A percentile compares a stretch with the other conserved stretches of the same genome.
Conservation (phyloP, 2,113 vertebrate genomes). For the Mastomys coucha region DNA sequence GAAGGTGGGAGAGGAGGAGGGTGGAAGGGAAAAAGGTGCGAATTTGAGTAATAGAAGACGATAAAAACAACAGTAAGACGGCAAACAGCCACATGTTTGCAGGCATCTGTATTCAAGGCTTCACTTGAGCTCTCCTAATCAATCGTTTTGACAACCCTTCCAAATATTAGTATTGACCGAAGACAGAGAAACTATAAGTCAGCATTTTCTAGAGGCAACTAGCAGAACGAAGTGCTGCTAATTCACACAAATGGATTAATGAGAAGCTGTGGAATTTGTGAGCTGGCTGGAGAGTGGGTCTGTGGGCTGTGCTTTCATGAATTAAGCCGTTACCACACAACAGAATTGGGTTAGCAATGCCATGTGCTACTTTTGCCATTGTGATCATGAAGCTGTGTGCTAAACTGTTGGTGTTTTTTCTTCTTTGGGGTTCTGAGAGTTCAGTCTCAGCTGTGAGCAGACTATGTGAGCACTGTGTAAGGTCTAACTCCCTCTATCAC, state of each 20-base stretch:
- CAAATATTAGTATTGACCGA: slow-evolving; percentile 26
- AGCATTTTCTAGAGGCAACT: neutral
- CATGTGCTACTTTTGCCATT: neutral
- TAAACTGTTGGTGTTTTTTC: neutral
- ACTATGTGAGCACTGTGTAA: neutral
- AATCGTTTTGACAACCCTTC: neutral
- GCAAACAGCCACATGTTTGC: neutral
- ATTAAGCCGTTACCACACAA: neutral
- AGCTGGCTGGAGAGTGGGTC: neutral
- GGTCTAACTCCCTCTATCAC: neutral
- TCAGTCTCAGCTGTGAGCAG: neutral
- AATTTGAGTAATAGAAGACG: neutral
- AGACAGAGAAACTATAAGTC: neutral
- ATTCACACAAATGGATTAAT: neutral
- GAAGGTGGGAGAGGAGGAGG: neutral
- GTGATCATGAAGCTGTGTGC: neutral
- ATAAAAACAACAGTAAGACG: neutral
- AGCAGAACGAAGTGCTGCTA: neutral
- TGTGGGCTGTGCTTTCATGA: neutral
- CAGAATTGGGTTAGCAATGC: neutral
- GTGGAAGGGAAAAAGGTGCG: too few species aligned
- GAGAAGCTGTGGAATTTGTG: neutral
- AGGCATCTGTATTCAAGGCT: neutral
- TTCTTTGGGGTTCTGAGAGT: neutral
- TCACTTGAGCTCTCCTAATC: neutral